Percentiles rank a stretch among this genome's conserved stretches.
Conservation (phyloP, 2,797 vertebrate genomes). For the Diplodus puntazzo region DNA sequence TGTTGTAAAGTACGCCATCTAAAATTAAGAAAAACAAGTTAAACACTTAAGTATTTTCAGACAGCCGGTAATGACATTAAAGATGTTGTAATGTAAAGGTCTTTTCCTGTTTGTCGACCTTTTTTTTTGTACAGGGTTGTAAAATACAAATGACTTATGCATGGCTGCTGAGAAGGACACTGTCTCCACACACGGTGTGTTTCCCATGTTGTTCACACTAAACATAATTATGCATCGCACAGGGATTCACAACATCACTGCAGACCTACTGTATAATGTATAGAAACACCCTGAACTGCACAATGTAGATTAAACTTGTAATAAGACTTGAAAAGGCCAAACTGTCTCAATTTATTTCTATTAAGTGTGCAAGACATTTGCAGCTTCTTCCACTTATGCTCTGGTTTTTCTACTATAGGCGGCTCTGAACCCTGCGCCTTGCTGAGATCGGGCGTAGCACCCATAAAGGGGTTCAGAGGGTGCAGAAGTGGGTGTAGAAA, state of each 20-base stretch:
- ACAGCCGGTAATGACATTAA: background rate
- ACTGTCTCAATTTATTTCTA: conserved; percentile 40
- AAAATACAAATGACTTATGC: conserved; percentile 49
- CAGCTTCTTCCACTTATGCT: background rate
- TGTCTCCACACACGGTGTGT: conserved; percentile 27
- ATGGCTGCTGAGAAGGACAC: conserved; percentile 53
- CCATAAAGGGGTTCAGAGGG: background rate
- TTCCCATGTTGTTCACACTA: conserved; percentile 39
- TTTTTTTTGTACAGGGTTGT: conserved; percentile 41
- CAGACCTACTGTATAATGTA: conserved; percentile 44
- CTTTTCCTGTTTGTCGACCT: conserved; percentile 14
- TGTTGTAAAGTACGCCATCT: conserved; percentile 9
- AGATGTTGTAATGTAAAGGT: conserved; percentile 13
- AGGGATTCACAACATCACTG: conserved; percentile 36
- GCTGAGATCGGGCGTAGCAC: background rate
- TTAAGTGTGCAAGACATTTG: background rate
- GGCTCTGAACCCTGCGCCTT: background rate
- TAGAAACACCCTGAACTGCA: conserved; percentile 58
- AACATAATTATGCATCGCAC: conserved; percentile 28
- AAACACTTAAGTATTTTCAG: background rate
- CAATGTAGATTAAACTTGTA: conserved; percentile 67
- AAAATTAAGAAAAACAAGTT: background rate
- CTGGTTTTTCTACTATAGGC: background rate
- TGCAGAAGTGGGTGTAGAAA: background rate
- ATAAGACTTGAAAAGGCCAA: conserved; percentile 42